Percentiles rank a stretch among this genome's conserved stretches.
Conservation (phyloP, 2,888 invertebrate species). For the Tiphia femorata region DNA sequence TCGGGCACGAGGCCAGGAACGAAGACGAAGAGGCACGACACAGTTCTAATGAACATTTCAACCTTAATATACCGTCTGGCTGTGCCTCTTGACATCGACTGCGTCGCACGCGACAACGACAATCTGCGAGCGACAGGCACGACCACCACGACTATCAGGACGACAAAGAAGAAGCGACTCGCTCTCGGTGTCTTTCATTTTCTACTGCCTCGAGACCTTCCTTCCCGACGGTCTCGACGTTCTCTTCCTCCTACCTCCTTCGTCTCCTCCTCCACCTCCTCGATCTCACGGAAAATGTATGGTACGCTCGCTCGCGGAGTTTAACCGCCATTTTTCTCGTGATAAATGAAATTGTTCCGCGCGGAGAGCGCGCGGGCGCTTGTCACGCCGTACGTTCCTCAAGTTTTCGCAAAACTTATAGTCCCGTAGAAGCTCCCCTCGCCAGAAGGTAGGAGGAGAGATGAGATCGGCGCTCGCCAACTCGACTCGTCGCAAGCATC, state of each 20-base stretch:
- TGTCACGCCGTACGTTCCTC: constrained; percentile 30
- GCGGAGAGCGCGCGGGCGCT: constrained; percentile 16
- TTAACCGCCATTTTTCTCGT: constrained; percentile 60
- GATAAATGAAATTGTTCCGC: constrained; percentile 64
- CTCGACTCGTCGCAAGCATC: constrained; percentile 4
- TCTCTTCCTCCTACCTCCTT: background rate
- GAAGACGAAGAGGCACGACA: no score
- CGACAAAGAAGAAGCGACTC: constrained; percentile 25
- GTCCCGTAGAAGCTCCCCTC: constrained; percentile 15
- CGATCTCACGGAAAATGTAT: constrained; percentile 41
- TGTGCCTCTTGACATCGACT: background rate
- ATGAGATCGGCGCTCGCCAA: no score
- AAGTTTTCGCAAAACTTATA: background rate
- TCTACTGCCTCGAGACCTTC: constrained; percentile 9
- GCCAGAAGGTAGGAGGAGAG: no score
- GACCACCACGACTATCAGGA: constrained; percentile 5
- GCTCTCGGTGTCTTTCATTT: constrained; percentile 23
- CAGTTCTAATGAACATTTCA: no score
- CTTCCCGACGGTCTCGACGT: background rate
- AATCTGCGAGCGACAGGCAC: no score
- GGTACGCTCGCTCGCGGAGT: constrained; percentile 44
- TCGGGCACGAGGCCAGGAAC: no score
- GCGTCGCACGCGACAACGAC: constrained; percentile 1
- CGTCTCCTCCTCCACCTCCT: constrained; percentile 1
- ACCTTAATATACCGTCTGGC: background rate